Evolutionary conservation across 2,888 invertebrate genomes (phyloP).

Genomic region (Drosophila cracens): DNA sequence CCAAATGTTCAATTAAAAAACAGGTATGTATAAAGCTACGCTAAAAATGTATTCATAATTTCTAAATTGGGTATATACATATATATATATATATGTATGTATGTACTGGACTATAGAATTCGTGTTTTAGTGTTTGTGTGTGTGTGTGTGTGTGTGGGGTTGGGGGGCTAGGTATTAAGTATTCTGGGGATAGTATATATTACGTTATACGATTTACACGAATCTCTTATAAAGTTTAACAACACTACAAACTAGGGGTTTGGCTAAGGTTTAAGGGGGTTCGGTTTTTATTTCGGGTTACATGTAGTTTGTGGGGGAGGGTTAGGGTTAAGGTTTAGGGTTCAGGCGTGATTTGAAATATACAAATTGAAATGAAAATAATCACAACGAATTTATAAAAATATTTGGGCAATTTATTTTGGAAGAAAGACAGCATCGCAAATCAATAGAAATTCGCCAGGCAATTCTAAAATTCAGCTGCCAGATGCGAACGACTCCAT

Average conservation of each 20-base stretch:
- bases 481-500: slow-evolving; percentile 8
- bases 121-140: background rate
- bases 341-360: slow-evolving; percentile 8
- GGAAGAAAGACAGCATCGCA: slow-evolving; percentile 17
- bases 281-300: slow-evolving; percentile 2
- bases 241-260: slow-evolving; percentile 60
- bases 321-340: background rate
- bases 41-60: slow-evolving; percentile 18
- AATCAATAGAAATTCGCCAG: slow-evolving; percentile 20
- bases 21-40: slow-evolving; percentile 32
- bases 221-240: slow-evolving; percentile 40
- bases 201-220: slow-evolving; percentile 62
- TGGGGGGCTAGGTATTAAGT: slow-evolving; percentile 3
- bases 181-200: slow-evolving; percentile 15
- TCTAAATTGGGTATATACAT: slow-evolving; percentile 19
- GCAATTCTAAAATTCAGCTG: slow-evolving; percentile 19
- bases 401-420: slow-evolving; percentile 19
- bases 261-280: slow-evolving; percentile 24
- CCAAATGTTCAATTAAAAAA: slow-evolving; percentile 21
- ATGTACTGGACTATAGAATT: slow-evolving; percentile 20
- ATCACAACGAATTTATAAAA: slow-evolving; percentile 10
- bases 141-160: slow-evolving; percentile 15
- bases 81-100: background rate
- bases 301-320: background rate
- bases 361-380: slow-evolving; percentile 16